Percentiles rank a stretch among this genome's conserved stretches.
phyloP scores from a whole-genome alignment of 2,113 vertebrate genomes.

The Ariopsis seemanni region DNA sequence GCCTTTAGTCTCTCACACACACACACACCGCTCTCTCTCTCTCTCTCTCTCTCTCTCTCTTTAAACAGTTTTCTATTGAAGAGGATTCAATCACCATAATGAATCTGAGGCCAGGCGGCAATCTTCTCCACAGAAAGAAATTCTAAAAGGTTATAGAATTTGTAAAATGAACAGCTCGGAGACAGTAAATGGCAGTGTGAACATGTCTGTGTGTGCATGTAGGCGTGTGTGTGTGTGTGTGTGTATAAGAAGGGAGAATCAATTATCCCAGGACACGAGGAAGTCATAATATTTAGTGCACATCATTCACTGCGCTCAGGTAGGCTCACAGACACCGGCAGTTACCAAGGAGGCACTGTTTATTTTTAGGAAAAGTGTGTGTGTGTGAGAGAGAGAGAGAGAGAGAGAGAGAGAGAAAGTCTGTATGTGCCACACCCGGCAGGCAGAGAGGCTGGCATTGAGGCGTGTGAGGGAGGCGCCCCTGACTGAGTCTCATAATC shows the following conservation, averaged over 20 bases:
- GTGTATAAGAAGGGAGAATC: slow-evolving; percentile 74
- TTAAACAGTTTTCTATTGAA: slow-evolving; percentile 93
- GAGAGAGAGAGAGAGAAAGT: neutral
- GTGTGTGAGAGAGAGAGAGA: neutral
- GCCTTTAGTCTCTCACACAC: slow-evolving; percentile 72
- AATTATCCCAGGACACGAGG: slow-evolving; percentile 83
- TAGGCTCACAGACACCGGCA: slow-evolving; percentile 76
- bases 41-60: slow-evolving; percentile 63
- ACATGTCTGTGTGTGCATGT: slow-evolving; percentile 56
- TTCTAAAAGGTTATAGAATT: slow-evolving; percentile 93
- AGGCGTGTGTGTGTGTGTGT: slow-evolving; percentile 61
- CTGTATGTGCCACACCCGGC: slow-evolving; percentile 49
- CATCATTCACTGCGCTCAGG: slow-evolving; percentile 84
- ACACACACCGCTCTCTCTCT: slow-evolving; percentile 8
- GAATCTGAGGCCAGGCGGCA: slow-evolving; percentile 91
- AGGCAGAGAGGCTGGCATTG: slow-evolving; percentile 54
- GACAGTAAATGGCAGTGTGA: slow-evolving; percentile 87
- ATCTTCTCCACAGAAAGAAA: slow-evolving; percentile 90
- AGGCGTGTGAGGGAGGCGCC: slow-evolving; percentile 57
- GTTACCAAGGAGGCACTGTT: slow-evolving; percentile 55
- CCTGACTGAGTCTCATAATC: slow-evolving; percentile 60
- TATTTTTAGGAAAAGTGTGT: slow-evolving; percentile 56
- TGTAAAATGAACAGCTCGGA: slow-evolving; percentile 88
- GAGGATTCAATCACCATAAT: slow-evolving; percentile 94
- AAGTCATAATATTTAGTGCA: slow-evolving; percentile 90